A percentile compares a stretch with the other conserved stretches of the same genome.
Evolutionary conservation across 2,113 vertebrate species (phyloP).

Genomic region (Hydrolagus affinis): DNA sequence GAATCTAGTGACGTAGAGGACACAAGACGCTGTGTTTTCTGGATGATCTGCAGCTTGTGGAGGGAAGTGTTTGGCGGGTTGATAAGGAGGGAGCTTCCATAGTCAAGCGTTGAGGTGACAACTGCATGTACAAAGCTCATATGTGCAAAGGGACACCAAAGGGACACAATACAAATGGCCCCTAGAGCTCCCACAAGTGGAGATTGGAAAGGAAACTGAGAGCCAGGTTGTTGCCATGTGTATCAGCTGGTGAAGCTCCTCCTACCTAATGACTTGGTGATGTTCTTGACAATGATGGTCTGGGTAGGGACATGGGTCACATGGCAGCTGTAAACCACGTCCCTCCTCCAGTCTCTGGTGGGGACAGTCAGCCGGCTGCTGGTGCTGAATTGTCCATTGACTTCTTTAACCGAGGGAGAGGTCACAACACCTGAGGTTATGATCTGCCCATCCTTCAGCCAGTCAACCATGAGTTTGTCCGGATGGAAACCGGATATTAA

Average conservation of each 20-base stretch:
- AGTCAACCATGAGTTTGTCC: conserved; percentile 38
- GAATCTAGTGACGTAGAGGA: no score
- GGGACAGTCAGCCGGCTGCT: conserved; percentile 43
- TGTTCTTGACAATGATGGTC: background rate
- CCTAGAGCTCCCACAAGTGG: no score
- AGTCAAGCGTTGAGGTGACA: no score
- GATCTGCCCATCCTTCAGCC: conserved; percentile 39
- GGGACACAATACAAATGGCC: no score
- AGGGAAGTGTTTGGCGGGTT: no score
- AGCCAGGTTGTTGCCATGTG: no score
- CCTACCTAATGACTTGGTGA: background rate
- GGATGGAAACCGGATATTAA: conserved; percentile 51
- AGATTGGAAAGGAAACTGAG: background rate
- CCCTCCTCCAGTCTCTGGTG: fast-evolving
- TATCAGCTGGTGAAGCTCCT: background rate
- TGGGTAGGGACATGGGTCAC: background rate
- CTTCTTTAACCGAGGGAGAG: background rate
- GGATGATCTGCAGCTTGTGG: no score
- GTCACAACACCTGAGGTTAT: background rate
- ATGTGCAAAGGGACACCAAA: background rate
- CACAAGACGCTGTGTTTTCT: no score
- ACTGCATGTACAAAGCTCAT: background rate
- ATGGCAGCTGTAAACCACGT: background rate
- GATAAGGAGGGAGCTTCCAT: no score
- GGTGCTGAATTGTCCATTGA: conserved; percentile 30